Percentiles rank a stretch among this genome's conserved stretches.
These are phyloP conservation scores for Polydrusus cervinus DNA, from an alignment of 2,888 invertebrate genomes.

Conservation along the genomic window DNA sequence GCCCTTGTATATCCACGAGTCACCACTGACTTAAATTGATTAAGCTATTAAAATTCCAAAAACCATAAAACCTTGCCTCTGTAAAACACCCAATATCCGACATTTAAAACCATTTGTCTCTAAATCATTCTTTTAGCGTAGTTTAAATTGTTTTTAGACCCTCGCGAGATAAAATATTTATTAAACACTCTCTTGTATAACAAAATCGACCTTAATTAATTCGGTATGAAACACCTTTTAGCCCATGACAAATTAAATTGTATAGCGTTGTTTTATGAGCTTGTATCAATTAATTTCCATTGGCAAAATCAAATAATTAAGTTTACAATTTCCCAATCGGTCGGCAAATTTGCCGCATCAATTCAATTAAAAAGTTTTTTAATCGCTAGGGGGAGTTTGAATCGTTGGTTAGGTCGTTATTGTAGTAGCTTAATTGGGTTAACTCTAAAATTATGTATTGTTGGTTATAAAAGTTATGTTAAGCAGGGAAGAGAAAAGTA, in stretches of 20 bases:
- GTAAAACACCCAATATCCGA: too few species aligned
- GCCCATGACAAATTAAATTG: slow-evolving; percentile 1
- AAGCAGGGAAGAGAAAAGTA: too few species aligned
- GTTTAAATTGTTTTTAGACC: neutral
- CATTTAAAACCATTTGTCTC: neutral
- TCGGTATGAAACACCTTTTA: slow-evolving; percentile 16
- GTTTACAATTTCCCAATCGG: slow-evolving; percentile 16
- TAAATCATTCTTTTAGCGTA: neutral
- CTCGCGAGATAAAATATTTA: slow-evolving; percentile 8
- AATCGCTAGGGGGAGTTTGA: slow-evolving; percentile 17
- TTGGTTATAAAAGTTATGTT: too few species aligned
- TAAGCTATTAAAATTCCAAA: too few species aligned
- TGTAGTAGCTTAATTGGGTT: neutral
- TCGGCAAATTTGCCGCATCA: slow-evolving; percentile 18
- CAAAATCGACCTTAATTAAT: slow-evolving; percentile 15
- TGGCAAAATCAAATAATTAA: slow-evolving; percentile 25
- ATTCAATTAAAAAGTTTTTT: slow-evolving; percentile 21
- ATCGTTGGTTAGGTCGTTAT: slow-evolving; percentile 8
- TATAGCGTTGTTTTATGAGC: slow-evolving; percentile 23
- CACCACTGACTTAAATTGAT: too few species aligned
- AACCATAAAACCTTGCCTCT: too few species aligned
- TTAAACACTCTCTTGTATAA: slow-evolving; percentile 4
- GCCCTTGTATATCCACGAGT: too few species aligned
- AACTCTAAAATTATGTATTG: too few species aligned
- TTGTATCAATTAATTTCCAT: slow-evolving; percentile 19